phyloP scores from a whole-genome alignment of 2,797 vertebrate genomes.

The Furcifer pardalis region DNA sequence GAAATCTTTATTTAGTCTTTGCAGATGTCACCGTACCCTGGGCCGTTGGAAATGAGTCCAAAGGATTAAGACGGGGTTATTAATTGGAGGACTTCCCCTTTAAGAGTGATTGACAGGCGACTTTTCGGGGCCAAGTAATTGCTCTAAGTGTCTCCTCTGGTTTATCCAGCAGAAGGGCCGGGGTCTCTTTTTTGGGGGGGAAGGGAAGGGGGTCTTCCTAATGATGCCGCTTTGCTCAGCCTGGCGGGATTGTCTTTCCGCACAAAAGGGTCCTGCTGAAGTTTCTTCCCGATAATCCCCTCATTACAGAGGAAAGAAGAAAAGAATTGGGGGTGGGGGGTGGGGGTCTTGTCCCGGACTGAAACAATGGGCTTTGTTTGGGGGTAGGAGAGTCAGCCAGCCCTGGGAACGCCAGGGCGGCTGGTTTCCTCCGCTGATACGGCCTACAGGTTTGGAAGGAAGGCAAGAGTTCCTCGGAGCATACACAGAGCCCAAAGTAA shows the following conservation, averaged over 20 bases:
- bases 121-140: conserved; percentile 86
- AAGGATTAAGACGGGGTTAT: conserved; percentile 87
- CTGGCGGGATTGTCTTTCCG: conserved; percentile 66
- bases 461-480: too few species aligned
- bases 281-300: conserved; percentile 71
- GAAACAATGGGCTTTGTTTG: conserved; percentile 55
- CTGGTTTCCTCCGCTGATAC: too few species aligned
- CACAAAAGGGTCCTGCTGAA: conserved; percentile 73
- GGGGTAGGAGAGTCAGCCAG: not conserved
- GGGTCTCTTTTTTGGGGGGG: conserved; percentile 40
- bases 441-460: too few species aligned
- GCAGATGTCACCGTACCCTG: conserved; percentile 78
- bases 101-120: conserved; percentile 90
- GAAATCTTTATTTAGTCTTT: conserved; percentile 74
- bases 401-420: too few species aligned
- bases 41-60: conserved; percentile 83
- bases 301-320: conserved; percentile 72
- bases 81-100: conserved; percentile 90
- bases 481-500: too few species aligned
- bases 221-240: conserved; percentile 70
- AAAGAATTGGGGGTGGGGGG: conserved; percentile 52
- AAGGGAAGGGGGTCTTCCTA: conserved; percentile 47
- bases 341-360: not conserved
- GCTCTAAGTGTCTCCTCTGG: conserved; percentile 83
- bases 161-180: conserved; percentile 68